A percentile compares a stretch with the other conserved stretches of the same genome.
These are phyloP conservation scores for Dynastes hyllus DNA, from an alignment of 2,888 invertebrate species.

Conservation along the genomic window DNA sequence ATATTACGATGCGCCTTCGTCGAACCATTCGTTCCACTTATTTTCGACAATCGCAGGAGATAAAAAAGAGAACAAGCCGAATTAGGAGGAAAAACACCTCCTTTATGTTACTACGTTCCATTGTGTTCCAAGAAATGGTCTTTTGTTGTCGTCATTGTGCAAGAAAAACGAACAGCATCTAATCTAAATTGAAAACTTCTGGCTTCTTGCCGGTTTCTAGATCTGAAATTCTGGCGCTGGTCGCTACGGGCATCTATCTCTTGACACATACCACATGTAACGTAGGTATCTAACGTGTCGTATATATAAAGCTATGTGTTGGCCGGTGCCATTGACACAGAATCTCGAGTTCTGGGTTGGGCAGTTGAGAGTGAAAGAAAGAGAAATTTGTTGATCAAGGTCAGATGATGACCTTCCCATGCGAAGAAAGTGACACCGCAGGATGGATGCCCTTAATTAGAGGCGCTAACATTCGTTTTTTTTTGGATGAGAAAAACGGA, in stretches of 20 bases:
- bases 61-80: neutral
- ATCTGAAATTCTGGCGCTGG: slow-evolving; percentile 22
- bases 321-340: slow-evolving; percentile 37
- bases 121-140: slow-evolving; percentile 23
- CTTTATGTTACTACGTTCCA: slow-evolving; percentile 21
- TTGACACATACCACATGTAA: slow-evolving; percentile 15
- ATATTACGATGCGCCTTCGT: neutral
- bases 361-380: slow-evolving; percentile 66
- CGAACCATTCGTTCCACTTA: slow-evolving; percentile 10
- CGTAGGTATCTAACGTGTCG: slow-evolving; percentile 33
- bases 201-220: neutral
- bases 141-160: slow-evolving; percentile 12
- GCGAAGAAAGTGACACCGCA: slow-evolving; percentile 61
- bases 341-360: slow-evolving; percentile 58
- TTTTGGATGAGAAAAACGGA: neutral
- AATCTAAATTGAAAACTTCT: slow-evolving; percentile 27
- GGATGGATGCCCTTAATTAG: slow-evolving; percentile 46
- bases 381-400: slow-evolving; percentile 67
- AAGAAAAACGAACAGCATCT: slow-evolving; percentile 1
- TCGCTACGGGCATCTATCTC: neutral
- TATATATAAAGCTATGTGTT: slow-evolving; percentile 42
- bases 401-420: slow-evolving; percentile 65
- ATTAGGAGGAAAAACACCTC: slow-evolving; percentile 25
- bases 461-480: slow-evolving; percentile 34
- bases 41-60: slow-evolving; percentile 3